Evolutionary conservation across 1,140 invertebrate genomes (phyloP), one percentile per base, ranked within the genome.

Genomic region (Hirudo medicinalis): DNA sequence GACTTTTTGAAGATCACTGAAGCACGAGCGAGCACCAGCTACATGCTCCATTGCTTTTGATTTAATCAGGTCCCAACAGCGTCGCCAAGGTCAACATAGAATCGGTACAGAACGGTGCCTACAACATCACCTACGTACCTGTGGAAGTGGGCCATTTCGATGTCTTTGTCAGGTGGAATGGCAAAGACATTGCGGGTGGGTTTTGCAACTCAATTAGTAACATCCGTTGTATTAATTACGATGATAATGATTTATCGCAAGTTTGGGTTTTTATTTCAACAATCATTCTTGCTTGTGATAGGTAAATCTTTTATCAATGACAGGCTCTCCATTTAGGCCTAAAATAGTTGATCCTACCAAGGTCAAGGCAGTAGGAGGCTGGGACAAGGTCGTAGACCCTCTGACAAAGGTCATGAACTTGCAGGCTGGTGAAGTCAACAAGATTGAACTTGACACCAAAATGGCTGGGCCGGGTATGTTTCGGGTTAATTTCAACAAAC

Each of bases 131-230:
- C 3, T 91, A 89, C 76, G 80, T 86, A 0, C 88, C 89, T 2
- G 82, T 84, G 2, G 87, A 90, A 79, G 85, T 89, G 17, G 90
- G 90, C 11, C 81, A 87, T 15, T 90, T 89, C 78, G 87, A 88
- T 77, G 83, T 91, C 6, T 81, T 85, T 74, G 85, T 91, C 4
- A 85, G 86, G 19, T 91, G 88, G 84, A 89, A 89, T 76, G 88
- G 87, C 36, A 84, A 85, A 73, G 83, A 86, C 72, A 82, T 88
- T 71, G 80, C 82, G 76, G 85, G 84, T 85, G 75, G 78, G 78
- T 36, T 25, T 25, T 36, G 20, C n/a, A 0, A n/a, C 22, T 54
- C 29, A 17, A 49, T 15, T 8, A 49, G 15, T 13, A 49, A 49
- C 15, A 13, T 49, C 11, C 3, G 11, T 49, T 8, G 15, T 49